Conservation (phyloP, 2,113 vertebrate genomes). For the Poeciliopsis turrubarensis region DNA sequence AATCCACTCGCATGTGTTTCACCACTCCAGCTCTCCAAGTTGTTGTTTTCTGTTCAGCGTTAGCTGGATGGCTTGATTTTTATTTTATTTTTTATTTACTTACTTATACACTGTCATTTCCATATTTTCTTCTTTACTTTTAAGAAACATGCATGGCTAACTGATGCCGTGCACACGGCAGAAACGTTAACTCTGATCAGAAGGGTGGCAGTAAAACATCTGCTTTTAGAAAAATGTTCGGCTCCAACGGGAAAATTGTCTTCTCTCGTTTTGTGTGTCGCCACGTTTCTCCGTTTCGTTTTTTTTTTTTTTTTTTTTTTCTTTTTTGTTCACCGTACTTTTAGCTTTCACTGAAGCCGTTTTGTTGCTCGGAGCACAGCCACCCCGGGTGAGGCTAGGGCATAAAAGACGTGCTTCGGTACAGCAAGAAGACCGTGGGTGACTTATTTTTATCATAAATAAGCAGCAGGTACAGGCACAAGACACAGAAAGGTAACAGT, state of each 20-base stretch:
- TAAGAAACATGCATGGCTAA: neutral
- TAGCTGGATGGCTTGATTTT: neutral
- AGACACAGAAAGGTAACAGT: neutral
- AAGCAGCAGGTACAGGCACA: neutral
- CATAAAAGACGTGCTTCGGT: no score
- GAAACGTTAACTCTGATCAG: no score
- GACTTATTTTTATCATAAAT: neutral
- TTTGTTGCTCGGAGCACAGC: neutral
- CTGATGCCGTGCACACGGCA: neutral
- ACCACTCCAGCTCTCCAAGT: neutral
- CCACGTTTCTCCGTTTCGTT: neutral
- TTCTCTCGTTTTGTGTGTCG: neutral
- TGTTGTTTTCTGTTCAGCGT: neutral
- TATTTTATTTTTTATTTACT: neutral
- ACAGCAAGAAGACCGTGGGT: no score
- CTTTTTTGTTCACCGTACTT: neutral
- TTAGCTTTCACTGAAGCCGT: neutral
- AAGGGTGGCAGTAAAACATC: neutral
- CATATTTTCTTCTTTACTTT: neutral
- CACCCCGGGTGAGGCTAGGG: neutral
- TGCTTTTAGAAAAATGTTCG: neutral
- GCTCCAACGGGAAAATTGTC: neutral
- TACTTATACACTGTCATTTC: neutral
- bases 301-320: neutral
- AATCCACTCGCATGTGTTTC: neutral